Conservation (phyloP, 2,113 vertebrate species). For the Chauna torquata region DNA sequence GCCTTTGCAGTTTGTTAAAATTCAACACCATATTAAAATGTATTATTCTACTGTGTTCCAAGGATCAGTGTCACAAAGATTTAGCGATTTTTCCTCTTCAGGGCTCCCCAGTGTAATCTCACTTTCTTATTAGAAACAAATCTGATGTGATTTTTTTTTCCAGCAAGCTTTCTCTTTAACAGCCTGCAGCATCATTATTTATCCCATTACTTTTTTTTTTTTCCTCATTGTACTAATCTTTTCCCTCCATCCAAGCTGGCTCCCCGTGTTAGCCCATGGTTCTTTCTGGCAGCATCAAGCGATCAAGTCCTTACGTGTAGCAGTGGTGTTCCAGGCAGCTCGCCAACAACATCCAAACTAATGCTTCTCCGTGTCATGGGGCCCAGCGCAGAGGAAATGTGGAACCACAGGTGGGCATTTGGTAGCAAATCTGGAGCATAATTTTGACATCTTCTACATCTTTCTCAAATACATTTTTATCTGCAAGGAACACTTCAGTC, state of each 20-base stretch:
- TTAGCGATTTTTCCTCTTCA: slow-evolving; percentile 37
- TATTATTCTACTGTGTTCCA: slow-evolving; percentile 27
- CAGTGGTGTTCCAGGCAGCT: neutral
- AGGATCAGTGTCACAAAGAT: neutral
- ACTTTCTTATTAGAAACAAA: slow-evolving; percentile 16
- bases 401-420: neutral
- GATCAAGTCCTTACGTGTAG: neutral
- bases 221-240: neutral
- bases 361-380: neutral
- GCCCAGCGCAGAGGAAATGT: neutral
- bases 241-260: neutral
- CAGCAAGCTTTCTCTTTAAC: slow-evolving; percentile 22
- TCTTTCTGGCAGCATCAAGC: neutral
- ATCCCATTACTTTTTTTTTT: neutral
- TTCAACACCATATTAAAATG: slow-evolving; percentile 28
- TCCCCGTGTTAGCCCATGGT: neutral
- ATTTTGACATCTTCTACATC: neutral
- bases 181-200: neutral
- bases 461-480: neutral
- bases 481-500: neutral
- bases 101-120: neutral
- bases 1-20: slow-evolving; percentile 18
- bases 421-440: neutral
- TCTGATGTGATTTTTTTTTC: slow-evolving; percentile 35
- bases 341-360: neutral